phyloP scores from a whole-genome alignment of 2,888 invertebrate genomes.

The Seira musarum region DNA sequence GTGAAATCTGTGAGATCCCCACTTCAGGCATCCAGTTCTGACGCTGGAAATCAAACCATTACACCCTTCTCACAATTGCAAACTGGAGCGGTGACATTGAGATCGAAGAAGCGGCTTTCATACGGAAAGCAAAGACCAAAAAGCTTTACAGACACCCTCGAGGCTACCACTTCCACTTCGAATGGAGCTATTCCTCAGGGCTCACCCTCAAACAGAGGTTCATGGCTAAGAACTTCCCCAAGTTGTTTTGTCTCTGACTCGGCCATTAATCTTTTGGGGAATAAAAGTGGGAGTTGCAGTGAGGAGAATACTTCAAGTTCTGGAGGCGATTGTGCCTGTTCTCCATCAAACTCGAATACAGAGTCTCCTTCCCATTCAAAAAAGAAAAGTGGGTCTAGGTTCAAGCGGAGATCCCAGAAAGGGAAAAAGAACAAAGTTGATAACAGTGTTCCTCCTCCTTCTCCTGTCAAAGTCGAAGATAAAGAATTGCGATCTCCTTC shows the following conservation, averaged over 20 bases:
- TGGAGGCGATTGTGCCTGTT: conserved; percentile 53
- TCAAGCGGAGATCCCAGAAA: conserved; percentile 45
- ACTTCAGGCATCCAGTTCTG: conserved; percentile 44
- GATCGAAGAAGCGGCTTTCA: conserved; percentile 64
- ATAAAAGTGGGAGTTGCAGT: conserved; percentile 54
- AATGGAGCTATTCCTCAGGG: conserved; percentile 13
- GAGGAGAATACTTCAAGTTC: conserved; percentile 62
- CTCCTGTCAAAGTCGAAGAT: too few species aligned
- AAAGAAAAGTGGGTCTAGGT: conserved; percentile 50
- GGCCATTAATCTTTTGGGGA: conserved; percentile 66
- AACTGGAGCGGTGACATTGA: conserved; percentile 60
- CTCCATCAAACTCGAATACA: conserved; percentile 49
- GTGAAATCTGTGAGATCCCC: conserved; percentile 47
- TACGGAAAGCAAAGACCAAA: conserved; percentile 67
- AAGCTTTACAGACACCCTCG: conserved; percentile 68
- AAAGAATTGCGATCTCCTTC: conserved; percentile 38
- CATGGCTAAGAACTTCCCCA: conserved; percentile 49
- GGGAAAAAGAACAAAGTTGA: conserved; percentile 52
- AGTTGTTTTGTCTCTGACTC: conserved; percentile 66
- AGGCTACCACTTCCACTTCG: not conserved
- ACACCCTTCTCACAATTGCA: conserved; percentile 33
- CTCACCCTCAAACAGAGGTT: conserved; percentile 5
- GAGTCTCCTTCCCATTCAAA: conserved; percentile 56
- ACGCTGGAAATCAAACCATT: conserved; percentile 43
- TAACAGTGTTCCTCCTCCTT: too few species aligned